phyloP scores from a whole-genome alignment of 2,888 invertebrate species.

The Tetramorium bicarinatum region DNA sequence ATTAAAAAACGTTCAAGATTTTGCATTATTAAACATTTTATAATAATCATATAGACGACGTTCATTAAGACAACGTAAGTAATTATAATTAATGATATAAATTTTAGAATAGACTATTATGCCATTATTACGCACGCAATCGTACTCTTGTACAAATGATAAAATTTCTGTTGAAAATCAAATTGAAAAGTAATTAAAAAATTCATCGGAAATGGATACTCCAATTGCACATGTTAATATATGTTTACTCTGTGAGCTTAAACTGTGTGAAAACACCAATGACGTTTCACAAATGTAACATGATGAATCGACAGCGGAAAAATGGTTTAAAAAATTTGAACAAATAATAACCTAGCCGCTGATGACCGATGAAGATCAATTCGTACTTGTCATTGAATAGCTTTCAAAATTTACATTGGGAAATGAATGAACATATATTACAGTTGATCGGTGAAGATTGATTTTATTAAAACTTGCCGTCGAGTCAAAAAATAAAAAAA shows the following conservation, averaged over 20 bases:
- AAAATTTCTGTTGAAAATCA: neutral
- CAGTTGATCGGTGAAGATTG: neutral
- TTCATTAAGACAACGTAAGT: too few relatives aligned
- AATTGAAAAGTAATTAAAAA: neutral
- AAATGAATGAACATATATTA: conserved; percentile 15
- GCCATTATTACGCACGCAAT: neutral
- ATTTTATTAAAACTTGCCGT: neutral
- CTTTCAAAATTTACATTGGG: conserved; percentile 23
- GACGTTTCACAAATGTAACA: neutral
- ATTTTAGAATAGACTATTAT: neutral
- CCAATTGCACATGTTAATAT: conserved; percentile 4
- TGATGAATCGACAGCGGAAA: neutral
- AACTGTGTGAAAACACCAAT: neutral
- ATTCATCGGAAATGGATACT: neutral
- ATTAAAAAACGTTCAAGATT: neutral
- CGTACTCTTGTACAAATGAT: neutral
- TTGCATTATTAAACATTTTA: neutral
- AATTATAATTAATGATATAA: neutral
- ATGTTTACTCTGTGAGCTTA: neutral
- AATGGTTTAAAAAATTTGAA: conserved; percentile 27
- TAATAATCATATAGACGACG: neutral
- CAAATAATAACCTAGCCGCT: conserved; percentile 18
- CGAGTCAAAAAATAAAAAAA: neutral
- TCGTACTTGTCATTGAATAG: conserved; percentile 13
- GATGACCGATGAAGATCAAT: conserved; percentile 33